phyloP scores from a whole-genome alignment of 1,140 invertebrate genomes.

The Dufourea novaeangliae region DNA sequence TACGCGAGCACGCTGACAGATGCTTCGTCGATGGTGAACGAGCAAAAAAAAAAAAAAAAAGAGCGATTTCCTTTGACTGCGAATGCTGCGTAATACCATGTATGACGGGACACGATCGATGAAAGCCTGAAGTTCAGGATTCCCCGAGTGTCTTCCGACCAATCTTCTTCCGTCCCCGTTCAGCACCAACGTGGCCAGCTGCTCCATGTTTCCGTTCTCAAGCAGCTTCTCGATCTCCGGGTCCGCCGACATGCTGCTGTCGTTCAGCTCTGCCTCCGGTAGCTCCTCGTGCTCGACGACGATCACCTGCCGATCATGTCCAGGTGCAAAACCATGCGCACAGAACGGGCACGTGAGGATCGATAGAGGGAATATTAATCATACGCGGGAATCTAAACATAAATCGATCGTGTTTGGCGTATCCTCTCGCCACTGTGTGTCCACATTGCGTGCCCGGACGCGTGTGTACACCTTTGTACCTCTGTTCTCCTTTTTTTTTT shows the following conservation, averaged over 20 bases:
- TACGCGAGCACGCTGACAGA: neutral
- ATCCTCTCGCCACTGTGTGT: conserved; percentile 6
- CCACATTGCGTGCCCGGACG: neutral
- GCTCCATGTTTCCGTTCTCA: conserved; percentile 91
- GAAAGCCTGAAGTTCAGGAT: conserved; percentile 93
- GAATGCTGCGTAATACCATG: conserved; percentile 84
- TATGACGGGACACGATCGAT: conserved; percentile 94
- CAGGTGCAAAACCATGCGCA: conserved; percentile 66
- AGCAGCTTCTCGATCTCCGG: conserved; percentile 85
- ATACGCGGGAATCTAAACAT: conserved; percentile 57
- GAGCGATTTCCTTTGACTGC: neutral
- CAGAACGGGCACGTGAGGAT: conserved; percentile 53
- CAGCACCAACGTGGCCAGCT: conserved; percentile 92
- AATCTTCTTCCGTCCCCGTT: conserved; percentile 92
- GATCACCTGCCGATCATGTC: conserved; percentile 70
- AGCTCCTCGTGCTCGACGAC: conserved; percentile 70
- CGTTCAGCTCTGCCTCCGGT: conserved; percentile 69
- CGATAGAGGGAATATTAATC: conserved; percentile 72
- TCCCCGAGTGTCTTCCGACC: conserved; percentile 86
- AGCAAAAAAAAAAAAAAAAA: neutral
- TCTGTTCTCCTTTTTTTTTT: neutral
- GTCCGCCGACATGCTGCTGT: conserved; percentile 76
- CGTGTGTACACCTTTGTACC: neutral
- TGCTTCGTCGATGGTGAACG: neutral
- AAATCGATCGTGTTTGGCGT: conserved; percentile 66